phyloP scores from a whole-genome alignment of 2,888 invertebrate genomes.

The Saturnia pavonia region DNA sequence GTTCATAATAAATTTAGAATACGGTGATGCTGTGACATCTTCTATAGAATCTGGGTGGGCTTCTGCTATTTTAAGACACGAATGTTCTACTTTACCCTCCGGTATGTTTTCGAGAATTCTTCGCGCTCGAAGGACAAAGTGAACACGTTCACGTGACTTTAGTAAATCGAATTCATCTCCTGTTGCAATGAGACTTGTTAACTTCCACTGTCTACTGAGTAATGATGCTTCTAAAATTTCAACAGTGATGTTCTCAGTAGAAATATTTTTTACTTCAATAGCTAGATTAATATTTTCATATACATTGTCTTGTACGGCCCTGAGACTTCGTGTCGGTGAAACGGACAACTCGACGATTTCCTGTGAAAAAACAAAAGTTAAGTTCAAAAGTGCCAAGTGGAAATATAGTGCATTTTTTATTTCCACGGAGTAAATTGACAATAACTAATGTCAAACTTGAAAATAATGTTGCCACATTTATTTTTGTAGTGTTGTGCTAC shows the following conservation, averaged over 20 bases:
- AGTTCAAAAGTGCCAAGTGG: not conserved
- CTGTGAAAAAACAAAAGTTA: slow-evolving; percentile 39
- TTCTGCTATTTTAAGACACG: slow-evolving; percentile 58
- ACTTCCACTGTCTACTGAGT: slow-evolving; percentile 83
- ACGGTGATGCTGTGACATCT: slow-evolving; percentile 52
- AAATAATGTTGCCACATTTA: too few species aligned
- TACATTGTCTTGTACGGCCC: slow-evolving; percentile 52
- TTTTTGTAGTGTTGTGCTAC: too few species aligned
- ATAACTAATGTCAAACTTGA: too few species aligned
- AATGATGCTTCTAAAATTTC: slow-evolving; percentile 82
- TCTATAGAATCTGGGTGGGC: slow-evolving; percentile 45
- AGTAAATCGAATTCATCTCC: slow-evolving; percentile 51
- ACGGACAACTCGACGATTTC: slow-evolving; percentile 82
- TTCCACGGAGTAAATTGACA: too few species aligned
- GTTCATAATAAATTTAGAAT: slow-evolving; percentile 61
- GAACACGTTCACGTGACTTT: slow-evolving; percentile 63
- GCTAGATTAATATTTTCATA: slow-evolving; percentile 84
- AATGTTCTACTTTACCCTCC: slow-evolving; percentile 55
- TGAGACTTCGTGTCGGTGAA: slow-evolving; percentile 76
- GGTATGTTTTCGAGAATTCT: slow-evolving; percentile 48
- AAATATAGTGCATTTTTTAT: too few species aligned
- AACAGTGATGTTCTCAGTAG: slow-evolving; percentile 82
- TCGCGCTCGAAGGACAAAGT: slow-evolving; percentile 63
- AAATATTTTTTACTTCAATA: slow-evolving; percentile 86
- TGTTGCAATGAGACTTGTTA: slow-evolving; percentile 67